Percentiles rank a stretch among this genome's conserved stretches.
These are phyloP conservation scores for Leptinotarsa lineolata DNA, from an alignment of 1,140 invertebrate genomes.

Conservation along the genomic window DNA sequence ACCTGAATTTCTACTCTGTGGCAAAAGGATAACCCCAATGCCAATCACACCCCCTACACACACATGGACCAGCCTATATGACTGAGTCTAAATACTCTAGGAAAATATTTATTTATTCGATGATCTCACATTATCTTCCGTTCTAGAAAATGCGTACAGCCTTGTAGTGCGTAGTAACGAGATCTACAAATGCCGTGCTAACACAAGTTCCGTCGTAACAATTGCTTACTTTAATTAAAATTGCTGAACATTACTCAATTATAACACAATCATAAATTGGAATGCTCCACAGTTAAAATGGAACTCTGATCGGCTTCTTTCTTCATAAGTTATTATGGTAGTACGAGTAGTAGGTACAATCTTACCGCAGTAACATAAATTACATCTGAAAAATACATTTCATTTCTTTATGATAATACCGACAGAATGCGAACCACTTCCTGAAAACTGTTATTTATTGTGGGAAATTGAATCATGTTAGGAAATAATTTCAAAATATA, in stretches of 20 bases:
- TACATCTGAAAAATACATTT: too few species aligned
- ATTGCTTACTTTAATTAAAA: slow-evolving; percentile 34
- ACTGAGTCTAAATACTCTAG: not conserved
- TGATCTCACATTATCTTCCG: not conserved
- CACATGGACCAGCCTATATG: not conserved
- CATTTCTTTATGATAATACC: too few species aligned
- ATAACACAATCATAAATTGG: slow-evolving; percentile 36
- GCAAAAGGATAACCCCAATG: too few species aligned
- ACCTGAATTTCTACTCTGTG: too few species aligned
- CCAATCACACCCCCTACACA: not conserved
- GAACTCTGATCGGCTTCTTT: slow-evolving; percentile 14
- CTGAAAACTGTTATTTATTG: too few species aligned
- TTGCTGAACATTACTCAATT: slow-evolving; percentile 33
- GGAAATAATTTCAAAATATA: too few species aligned
- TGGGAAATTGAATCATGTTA: too few species aligned
- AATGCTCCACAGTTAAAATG: slow-evolving; percentile 2
- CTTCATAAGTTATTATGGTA: not conserved
- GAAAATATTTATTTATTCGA: not conserved
- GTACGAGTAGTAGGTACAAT: too few species aligned
- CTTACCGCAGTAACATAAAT: too few species aligned
- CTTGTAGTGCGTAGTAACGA: slow-evolving; percentile 28
- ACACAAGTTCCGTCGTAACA: slow-evolving; percentile 28
- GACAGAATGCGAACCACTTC: too few species aligned
- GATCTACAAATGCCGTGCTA: slow-evolving; percentile 30
- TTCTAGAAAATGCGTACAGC: slow-evolving; percentile 17